phyloP scores from a whole-genome alignment of 2,113 vertebrate species.

The Nansenia antarctica region DNA sequence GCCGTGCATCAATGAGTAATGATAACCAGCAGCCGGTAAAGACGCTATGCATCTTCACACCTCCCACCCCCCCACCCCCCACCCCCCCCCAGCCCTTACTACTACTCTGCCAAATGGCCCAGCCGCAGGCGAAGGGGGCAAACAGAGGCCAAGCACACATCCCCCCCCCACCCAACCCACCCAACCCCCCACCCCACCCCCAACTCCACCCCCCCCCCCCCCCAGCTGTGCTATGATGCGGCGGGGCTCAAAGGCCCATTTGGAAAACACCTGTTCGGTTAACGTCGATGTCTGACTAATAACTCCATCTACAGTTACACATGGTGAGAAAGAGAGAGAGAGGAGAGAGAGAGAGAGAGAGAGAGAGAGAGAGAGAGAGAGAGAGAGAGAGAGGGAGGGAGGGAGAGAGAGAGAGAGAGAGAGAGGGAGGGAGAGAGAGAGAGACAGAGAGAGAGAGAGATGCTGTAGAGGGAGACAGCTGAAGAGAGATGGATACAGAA shows the following conservation, averaged over 20 bases:
- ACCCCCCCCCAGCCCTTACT: constrained; percentile 5
- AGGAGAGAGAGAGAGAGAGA: constrained; percentile 21
- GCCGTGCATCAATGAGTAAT: constrained; percentile 62
- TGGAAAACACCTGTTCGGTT: constrained; percentile 78
- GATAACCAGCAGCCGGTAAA: constrained; percentile 64
- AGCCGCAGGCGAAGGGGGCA: constrained; percentile 62
- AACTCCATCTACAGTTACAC: constrained; percentile 73
- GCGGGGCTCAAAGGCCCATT: constrained; percentile 68
- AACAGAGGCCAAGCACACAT: constrained; percentile 50
- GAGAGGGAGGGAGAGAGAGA: background rate
- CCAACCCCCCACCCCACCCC: constrained; percentile 8
- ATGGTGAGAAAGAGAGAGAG: constrained; percentile 16
- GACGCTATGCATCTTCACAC: constrained; percentile 66
- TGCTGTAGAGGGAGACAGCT: constrained; percentile 6
- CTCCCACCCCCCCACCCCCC: constrained; percentile 19
- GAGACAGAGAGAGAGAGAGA: background rate
- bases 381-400: background rate
- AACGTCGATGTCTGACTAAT: constrained; percentile 70
- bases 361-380: background rate
- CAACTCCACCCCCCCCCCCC: constrained; percentile 5
- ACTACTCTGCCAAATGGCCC: constrained; percentile 62
- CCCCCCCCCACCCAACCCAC: constrained; percentile 19
- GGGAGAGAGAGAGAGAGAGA: constrained; percentile 2
- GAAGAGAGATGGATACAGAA: constrained; percentile 9
- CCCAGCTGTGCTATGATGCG: constrained; percentile 45